A percentile compares a stretch with the other conserved stretches of the same genome.
phyloP scores from a whole-genome alignment of 2,888 invertebrate genomes.

The Erebia palarica region DNA sequence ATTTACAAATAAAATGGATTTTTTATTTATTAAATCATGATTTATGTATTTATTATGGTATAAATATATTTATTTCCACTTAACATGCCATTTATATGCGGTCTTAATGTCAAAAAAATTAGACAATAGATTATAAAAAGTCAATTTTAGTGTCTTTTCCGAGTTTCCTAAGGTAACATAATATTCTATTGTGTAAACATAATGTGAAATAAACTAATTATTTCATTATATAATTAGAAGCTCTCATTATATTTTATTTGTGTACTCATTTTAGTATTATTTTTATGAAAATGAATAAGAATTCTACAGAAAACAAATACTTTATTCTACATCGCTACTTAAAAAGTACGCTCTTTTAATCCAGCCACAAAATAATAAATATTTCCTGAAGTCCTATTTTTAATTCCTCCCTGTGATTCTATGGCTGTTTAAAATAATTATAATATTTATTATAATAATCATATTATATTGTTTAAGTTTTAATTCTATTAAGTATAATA shows the following conservation, averaged over 20 bases:
- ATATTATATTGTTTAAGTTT: slow-evolving; percentile 29
- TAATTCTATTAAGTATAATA: slow-evolving; percentile 10
- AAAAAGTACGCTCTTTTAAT: background rate
- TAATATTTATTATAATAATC: slow-evolving; percentile 25
- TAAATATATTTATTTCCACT: slow-evolving; percentile 2
- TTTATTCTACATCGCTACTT: background rate
- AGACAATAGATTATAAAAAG: slow-evolving; percentile 25
- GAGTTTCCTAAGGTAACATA: slow-evolving; percentile 20
- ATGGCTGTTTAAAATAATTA: slow-evolving; percentile 58
- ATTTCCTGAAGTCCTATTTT: slow-evolving; percentile 3
- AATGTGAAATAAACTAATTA: slow-evolving; percentile 3
- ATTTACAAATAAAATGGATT: background rate
- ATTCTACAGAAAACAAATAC: background rate
- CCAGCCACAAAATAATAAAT: background rate
- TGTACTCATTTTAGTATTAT: background rate
- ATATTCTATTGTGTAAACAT: slow-evolving; percentile 11
- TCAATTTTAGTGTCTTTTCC: slow-evolving; percentile 33
- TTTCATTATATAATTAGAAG: background rate
- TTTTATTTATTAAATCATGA: background rate
- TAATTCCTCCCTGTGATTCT: slow-evolving; percentile 58
- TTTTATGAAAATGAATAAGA: background rate
- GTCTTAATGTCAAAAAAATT: slow-evolving; percentile 12
- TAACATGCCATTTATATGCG: background rate
- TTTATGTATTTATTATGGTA: background rate
- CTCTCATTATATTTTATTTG: background rate